Evolutionary conservation across 2,888 invertebrate genomes (phyloP).

Genomic region (Drosophila lutescens): DNA sequence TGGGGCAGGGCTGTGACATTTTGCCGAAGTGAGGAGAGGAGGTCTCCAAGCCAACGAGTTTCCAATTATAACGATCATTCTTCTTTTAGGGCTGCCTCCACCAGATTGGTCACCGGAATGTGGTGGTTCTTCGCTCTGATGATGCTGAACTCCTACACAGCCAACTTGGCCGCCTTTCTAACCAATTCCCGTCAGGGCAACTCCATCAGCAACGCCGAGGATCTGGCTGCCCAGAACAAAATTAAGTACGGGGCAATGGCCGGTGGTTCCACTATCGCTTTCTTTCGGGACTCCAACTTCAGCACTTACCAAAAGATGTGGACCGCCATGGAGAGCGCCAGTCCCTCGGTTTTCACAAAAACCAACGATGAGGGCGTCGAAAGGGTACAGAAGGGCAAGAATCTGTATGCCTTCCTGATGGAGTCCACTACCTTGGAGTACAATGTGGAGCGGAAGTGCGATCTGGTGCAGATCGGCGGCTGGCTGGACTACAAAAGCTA

Average conservation of each 20-base stretch:
- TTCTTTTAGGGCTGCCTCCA: slow-evolving; percentile 91
- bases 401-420: slow-evolving; percentile 96
- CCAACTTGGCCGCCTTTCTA: slow-evolving; percentile 96
- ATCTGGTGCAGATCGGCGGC: slow-evolving; percentile 92
- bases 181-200: slow-evolving; percentile 90
- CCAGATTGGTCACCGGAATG: slow-evolving; percentile 93
- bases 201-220: slow-evolving; percentile 95
- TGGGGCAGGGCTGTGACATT: slow-evolving; percentile 97
- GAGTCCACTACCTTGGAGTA: slow-evolving; percentile 98
- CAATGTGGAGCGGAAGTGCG: slow-evolving; percentile 93
- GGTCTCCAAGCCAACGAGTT: background rate
- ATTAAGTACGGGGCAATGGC: slow-evolving; percentile 97
- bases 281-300: slow-evolving; percentile 96
- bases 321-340: slow-evolving; percentile 93
- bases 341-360: slow-evolving; percentile 92
- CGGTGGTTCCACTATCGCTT: slow-evolving; percentile 95
- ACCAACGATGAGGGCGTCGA: slow-evolving; percentile 95
- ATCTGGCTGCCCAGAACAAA: slow-evolving; percentile 96
- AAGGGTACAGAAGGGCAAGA: slow-evolving; percentile 91
- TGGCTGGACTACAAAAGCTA: slow-evolving; percentile 96
- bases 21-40: slow-evolving; percentile 90
- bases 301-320: slow-evolving; percentile 96
- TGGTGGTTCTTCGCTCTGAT: slow-evolving; percentile 98
- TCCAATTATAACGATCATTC: background rate
- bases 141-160: slow-evolving; percentile 96